Percentiles rank a stretch among this genome's conserved stretches.
Evolutionary conservation across 1,140 invertebrate species (phyloP).

Genomic region (Steinernema khuongi): DNA sequence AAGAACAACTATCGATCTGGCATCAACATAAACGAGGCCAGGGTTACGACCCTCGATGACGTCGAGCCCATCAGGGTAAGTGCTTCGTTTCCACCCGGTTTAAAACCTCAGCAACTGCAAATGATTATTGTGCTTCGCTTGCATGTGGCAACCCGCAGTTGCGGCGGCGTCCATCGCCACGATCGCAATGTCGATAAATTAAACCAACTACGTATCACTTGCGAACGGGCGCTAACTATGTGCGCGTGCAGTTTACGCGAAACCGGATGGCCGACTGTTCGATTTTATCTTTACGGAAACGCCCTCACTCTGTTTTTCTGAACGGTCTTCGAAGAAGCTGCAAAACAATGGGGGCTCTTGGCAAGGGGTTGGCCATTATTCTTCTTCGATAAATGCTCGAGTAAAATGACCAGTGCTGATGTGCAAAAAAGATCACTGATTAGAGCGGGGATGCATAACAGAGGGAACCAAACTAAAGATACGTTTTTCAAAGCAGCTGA

Average conservation of each 20-base stretch:
- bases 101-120: neutral
- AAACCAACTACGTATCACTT: neutral
- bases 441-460: too few relatives aligned
- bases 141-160: neutral
- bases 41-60: slow-evolving; percentile 24
- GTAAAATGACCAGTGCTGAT: too few relatives aligned
- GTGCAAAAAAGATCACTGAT: too few relatives aligned
- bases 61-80: slow-evolving; percentile 22
- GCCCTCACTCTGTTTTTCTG: neutral
- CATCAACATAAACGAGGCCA: slow-evolving; percentile 27
- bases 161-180: neutral
- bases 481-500: too few relatives aligned
- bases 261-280: neutral
- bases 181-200: neutral
- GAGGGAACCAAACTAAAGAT: too few relatives aligned
- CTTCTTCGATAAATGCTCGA: too few relatives aligned
- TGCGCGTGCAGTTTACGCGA: neutral
- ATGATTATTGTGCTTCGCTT: neutral
- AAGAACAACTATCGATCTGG: slow-evolving; percentile 24
- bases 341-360: neutral
- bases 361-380: neutral
- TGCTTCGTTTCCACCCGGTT: neutral
- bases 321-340: neutral
- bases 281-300: neutral
- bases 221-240: neutral